These are phyloP conservation scores for Drosophila jambulina DNA, from an alignment of 1,140 invertebrate genomes.

Conservation along the genomic window DNA sequence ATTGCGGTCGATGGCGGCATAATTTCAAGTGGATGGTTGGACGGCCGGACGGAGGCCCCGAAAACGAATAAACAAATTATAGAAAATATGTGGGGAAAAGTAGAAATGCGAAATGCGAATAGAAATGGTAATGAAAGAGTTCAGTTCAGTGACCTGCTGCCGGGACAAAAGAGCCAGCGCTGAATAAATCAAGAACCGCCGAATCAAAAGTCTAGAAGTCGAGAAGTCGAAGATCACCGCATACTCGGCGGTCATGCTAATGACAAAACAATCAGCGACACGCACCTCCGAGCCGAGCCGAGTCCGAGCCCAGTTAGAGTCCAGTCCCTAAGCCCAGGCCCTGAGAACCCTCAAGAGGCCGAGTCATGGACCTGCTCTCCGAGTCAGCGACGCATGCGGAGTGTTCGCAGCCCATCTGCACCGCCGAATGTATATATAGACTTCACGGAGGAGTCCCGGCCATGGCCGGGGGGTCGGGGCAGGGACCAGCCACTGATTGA, in stretches of 20 bases:
- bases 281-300: conserved; percentile 7
- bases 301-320: not conserved
- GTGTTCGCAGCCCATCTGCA: conserved; percentile 22
- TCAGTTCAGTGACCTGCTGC: conserved; percentile 37
- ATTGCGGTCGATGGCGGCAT: conserved; percentile 75
- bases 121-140: conserved; percentile 17
- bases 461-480: no score
- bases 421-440: conserved; percentile 42
- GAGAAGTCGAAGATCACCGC: conserved; percentile 34
- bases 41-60: not conserved
- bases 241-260: conserved; percentile 60
- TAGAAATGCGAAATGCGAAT: conserved; percentile 17
- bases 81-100: conserved; percentile 1
- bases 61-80: conserved; percentile 25
- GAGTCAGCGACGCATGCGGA: conserved; percentile 70
- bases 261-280: conserved; percentile 76
- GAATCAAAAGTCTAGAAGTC: conserved; percentile 42
- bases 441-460: not conserved
- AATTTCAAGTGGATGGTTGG: conserved; percentile 69
- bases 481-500: conserved; percentile 12
- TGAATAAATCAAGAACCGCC: conserved; percentile 34
- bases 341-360: conserved; percentile 2
- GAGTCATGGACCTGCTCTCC: conserved; percentile 46
- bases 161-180: conserved; percentile 16
- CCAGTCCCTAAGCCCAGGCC: not conserved